Base-by-base conservation (phyloP, 1,140 invertebrate species). In the Apis dorsata region DNA sequence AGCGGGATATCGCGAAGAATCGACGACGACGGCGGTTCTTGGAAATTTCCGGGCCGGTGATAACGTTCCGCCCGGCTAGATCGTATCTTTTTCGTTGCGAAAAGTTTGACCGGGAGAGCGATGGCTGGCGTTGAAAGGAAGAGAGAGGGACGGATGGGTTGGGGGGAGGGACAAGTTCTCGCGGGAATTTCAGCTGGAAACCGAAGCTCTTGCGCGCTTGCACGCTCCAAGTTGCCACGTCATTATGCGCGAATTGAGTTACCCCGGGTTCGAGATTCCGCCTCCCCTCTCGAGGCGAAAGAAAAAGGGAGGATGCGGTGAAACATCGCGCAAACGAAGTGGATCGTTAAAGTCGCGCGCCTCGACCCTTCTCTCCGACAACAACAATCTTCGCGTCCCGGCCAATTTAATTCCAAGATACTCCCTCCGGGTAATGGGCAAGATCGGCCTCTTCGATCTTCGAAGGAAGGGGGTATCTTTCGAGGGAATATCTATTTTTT, bases 11-110 rank as follows among this genome's bases (percentile, higher is more conserved):
- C 81, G 66, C 60, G 65, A 84, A 75, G n/a, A n/a, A n/a, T n/a
- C n/a, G n/a, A n/a, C 77, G 74, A 75, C 72, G 75, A 78, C 84
- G 74, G 62, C 44, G 76, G 74, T 63, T 34, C 76, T 75, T 84
- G 44, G 76, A 83, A 87, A 86, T 87, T 87, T 87, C 66, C 86
- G 81, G 86, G 44, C 62, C 86, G 71, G 74, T 70, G 72, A 87
- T 86, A 77, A 72, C 85, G 55, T 86, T 70, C 71, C 81, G 71
- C 71, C 65, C 59, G 86, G 66, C 63, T 71, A 77, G 72, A 87
- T 83, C 57, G 81, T 83, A 83, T 87, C 85, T 75, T 59, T 70
- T 70, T 83, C 51, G 81, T 7, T 0, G 69, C 51, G 76, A 72
- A 84, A 84, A 77, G 71, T 86, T 44, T 79, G 85, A 75, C 66